Percentiles rank a stretch among this genome's conserved stretches.
These are phyloP conservation scores for Pherbina coryleti DNA, from an alignment of 2,888 invertebrate species.

Conservation along the genomic window DNA sequence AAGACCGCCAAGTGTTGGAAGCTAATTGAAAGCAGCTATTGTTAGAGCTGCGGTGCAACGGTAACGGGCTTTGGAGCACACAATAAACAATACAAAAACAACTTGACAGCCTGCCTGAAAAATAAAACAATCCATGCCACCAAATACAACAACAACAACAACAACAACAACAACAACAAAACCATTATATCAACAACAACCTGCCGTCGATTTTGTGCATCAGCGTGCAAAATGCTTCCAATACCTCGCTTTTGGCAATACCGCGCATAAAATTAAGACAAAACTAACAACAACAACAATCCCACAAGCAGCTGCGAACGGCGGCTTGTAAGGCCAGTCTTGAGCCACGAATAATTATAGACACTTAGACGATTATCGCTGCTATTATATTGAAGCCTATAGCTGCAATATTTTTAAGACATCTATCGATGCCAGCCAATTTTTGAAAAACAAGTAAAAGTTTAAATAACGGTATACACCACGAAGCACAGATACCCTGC, in stretches of 20 bases:
- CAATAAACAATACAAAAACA: neutral
- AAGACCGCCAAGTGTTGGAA: constrained; percentile 20
- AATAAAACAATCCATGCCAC: neutral
- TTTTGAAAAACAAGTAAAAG: neutral
- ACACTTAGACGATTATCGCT: neutral
- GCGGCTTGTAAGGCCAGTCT: neutral
- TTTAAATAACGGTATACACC: too few species aligned
- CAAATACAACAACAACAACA: neutral
- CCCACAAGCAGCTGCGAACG: neutral
- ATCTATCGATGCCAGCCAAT: neutral
- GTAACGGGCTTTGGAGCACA: neutral
- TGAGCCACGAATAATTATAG: neutral
- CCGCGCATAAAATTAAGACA: neutral
- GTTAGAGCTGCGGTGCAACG: neutral
- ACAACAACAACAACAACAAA: neutral
- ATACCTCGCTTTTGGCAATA: neutral
- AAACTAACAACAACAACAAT: neutral
- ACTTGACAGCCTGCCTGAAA: neutral
- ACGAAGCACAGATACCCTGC: too few species aligned
- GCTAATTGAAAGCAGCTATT: constrained; percentile 15
- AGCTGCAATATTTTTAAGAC: neutral
- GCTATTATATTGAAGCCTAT: neutral
- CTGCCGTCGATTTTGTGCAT: neutral
- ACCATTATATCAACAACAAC: neutral
- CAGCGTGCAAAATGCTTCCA: neutral